These are phyloP conservation scores for Tiliqua scincoides DNA, from an alignment of 2,113 vertebrate genomes.

Conservation along the genomic window DNA sequence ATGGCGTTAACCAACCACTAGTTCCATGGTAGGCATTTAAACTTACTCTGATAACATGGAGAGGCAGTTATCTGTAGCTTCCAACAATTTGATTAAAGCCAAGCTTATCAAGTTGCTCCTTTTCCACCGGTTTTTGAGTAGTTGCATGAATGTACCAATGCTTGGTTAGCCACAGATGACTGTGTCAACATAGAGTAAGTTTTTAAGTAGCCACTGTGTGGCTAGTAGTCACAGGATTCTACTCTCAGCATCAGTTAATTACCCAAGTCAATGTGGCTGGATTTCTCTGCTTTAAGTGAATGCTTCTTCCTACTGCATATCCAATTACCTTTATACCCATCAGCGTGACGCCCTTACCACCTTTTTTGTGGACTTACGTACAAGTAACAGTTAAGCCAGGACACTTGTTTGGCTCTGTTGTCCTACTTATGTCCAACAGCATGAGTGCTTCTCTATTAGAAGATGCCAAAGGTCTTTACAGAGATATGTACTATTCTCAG, in stretches of 20 bases:
- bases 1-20: not conserved
- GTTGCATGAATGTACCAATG: not conserved
- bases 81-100: not conserved
- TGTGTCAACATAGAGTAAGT: not conserved
- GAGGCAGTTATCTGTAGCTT: not conserved
- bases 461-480: conserved; percentile 64
- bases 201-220: not conserved
- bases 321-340: conserved; percentile 62
- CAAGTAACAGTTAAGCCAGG: conserved; percentile 62
- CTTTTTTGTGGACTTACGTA: conserved; percentile 65
- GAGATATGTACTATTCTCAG: conserved; percentile 68
- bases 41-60: not conserved
- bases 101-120: not conserved
- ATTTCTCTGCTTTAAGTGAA: conserved; percentile 81
- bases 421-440: conserved; percentile 69
- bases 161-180: not conserved
- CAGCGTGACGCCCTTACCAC: conserved; percentile 56
- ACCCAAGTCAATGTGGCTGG: conserved; percentile 74
- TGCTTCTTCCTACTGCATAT: conserved; percentile 70
- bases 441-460: conserved; percentile 46
- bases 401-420: conserved; percentile 52
- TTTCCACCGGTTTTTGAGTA: not conserved
- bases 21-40: not conserved
- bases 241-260: conserved; percentile 75
- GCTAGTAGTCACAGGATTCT: not conserved